Evolutionary conservation across 1,140 invertebrate species (phyloP).

Genomic region (Capitella teleta): DNA sequence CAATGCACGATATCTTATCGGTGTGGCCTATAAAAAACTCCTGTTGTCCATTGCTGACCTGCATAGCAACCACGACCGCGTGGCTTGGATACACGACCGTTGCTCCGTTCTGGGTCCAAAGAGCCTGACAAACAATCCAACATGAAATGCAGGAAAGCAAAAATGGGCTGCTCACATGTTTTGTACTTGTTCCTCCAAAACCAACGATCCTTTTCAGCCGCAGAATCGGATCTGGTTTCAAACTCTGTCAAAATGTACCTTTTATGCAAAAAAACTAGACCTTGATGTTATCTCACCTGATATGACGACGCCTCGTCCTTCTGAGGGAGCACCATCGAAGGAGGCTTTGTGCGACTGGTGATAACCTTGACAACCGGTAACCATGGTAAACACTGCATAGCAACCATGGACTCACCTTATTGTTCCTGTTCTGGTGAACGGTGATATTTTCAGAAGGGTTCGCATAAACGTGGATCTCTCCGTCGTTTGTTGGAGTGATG

Average conservation of each 20-base stretch:
- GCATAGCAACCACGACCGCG: slow-evolving; percentile 36
- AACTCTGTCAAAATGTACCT: no score
- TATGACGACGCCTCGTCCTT: no score
- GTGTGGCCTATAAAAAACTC: slow-evolving; percentile 41
- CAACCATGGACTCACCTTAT: not conserved
- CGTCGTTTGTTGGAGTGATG: not conserved
- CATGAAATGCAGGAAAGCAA: not conserved
- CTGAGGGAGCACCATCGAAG: no score
- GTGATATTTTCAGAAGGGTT: slow-evolving; percentile 18
- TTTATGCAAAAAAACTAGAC: no score
- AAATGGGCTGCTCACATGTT: slow-evolving; percentile 20
- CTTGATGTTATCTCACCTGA: no score
- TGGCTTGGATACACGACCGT: slow-evolving; percentile 37
- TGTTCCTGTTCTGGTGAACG: slow-evolving; percentile 15
- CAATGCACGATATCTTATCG: slow-evolving; percentile 38
- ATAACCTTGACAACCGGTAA: not conserved
- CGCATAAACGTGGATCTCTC: slow-evolving; percentile 30
- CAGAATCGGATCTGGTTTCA: slow-evolving; percentile 39
- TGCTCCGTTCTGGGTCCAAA: slow-evolving; percentile 31
- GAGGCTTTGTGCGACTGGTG: no score
- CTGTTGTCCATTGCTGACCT: slow-evolving; percentile 33
- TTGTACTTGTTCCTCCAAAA: slow-evolving; percentile 32
- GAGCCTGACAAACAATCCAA: slow-evolving; percentile 15
- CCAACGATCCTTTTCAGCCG: slow-evolving; percentile 36
- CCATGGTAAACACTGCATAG: no score